These are phyloP conservation scores for Cheilosia impressa DNA, from an alignment of 2,888 invertebrate species.

Conservation along the genomic window DNA sequence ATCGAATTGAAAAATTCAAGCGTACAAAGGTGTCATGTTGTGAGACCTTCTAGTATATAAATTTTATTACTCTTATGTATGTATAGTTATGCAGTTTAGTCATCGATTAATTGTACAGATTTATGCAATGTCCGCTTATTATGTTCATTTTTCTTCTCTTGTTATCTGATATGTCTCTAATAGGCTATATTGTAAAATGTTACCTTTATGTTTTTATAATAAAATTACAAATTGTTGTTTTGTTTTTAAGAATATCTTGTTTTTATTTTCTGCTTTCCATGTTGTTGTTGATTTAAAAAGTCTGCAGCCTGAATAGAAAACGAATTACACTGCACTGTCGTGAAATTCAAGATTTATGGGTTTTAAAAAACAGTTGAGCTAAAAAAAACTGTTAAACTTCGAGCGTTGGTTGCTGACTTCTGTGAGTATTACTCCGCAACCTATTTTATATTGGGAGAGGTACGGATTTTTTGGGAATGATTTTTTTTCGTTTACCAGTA, in stretches of 20 bases:
- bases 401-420: no score
- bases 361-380: no score
- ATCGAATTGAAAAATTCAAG: slow-evolving; percentile 67
- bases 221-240: slow-evolving; percentile 43
- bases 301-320: no score
- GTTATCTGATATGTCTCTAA: slow-evolving; percentile 82
- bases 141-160: slow-evolving; percentile 54
- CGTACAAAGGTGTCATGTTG: slow-evolving; percentile 44
- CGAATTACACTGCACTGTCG: no score
- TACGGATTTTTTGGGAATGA: no score
- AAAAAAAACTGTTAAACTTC: no score
- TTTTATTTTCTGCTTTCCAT: slow-evolving; percentile 9
- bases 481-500: no score
- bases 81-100: slow-evolving; percentile 47
- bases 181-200: slow-evolving; percentile 80
- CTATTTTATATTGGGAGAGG: no score
- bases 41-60: slow-evolving; percentile 53
- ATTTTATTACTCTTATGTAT: slow-evolving; percentile 45
- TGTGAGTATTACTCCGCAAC: no score
- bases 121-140: slow-evolving; percentile 52
- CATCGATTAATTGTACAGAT: slow-evolving; percentile 64
- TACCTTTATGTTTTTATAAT: slow-evolving; percentile 54
- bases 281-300: neutral
- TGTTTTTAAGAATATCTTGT: slow-evolving; percentile 9
- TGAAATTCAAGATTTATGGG: no score